These are phyloP conservation scores for Drosophila subsilvestris DNA, from an alignment of 2,888 invertebrate genomes.

Conservation along the genomic window DNA sequence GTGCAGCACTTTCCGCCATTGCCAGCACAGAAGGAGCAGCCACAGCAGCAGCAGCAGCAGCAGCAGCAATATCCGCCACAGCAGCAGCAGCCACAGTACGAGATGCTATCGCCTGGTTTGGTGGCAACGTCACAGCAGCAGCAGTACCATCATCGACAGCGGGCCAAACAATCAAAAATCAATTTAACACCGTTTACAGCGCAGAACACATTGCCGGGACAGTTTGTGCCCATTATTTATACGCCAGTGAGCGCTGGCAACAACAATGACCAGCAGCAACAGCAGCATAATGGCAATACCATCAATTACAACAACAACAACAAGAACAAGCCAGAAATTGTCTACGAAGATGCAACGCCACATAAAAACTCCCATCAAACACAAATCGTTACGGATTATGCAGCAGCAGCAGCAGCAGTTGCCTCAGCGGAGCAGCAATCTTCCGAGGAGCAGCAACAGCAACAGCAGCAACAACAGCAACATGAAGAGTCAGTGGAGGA, in stretches of 20 bases:
- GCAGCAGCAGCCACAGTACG: conserved; percentile 55
- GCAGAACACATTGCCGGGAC: conserved; percentile 85
- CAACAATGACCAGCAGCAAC: conserved; percentile 48
- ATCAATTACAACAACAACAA: conserved; percentile 72
- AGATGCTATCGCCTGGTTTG: conserved; percentile 54
- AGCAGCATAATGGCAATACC: conserved; percentile 59
- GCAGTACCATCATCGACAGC: conserved; percentile 66
- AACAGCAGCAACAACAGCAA: conserved; percentile 25
- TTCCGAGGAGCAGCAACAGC: conserved; percentile 21
- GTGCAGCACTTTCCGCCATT: conserved; percentile 81
- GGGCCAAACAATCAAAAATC: conserved; percentile 82
- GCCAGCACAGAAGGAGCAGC: conserved; percentile 45
- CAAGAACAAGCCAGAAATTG: conserved; percentile 60
- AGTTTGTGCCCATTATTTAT: conserved; percentile 85
- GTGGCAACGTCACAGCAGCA: conserved; percentile 37
- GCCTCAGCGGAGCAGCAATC: conserved; percentile 47
- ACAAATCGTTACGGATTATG: conserved; percentile 74
- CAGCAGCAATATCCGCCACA: conserved; percentile 51
- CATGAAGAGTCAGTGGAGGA: conserved; percentile 36
- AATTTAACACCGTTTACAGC: conserved; percentile 86
- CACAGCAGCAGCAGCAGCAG: conserved; percentile 47
- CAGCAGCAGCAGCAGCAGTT: conserved; percentile 37
- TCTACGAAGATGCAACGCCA: conserved; percentile 47
- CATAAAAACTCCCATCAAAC: conserved; percentile 74
- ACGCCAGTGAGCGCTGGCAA: conserved; percentile 72